Evolutionary conservation across 2,888 invertebrate genomes (phyloP).

Genomic region (Onthophagus sagittarius): DNA sequence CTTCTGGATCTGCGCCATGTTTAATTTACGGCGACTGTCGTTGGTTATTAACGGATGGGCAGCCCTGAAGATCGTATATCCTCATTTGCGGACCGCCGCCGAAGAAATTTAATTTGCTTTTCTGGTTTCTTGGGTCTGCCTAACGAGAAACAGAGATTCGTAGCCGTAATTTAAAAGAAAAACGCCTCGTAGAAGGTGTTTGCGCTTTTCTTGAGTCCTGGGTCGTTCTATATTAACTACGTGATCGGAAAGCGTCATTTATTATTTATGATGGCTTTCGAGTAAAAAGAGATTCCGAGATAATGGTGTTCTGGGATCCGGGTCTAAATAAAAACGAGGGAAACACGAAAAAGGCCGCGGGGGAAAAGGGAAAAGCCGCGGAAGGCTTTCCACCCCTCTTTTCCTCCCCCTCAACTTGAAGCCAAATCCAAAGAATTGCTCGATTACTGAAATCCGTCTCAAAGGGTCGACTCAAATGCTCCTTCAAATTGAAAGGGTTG

Average conservation of each 20-base stretch:
- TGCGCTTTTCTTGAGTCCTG: not conserved
- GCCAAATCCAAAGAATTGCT: constrained; percentile 12
- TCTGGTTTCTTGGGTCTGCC: not conserved
- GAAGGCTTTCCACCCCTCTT: not conserved
- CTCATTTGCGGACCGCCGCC: constrained; percentile 1
- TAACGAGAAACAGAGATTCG: not conserved
- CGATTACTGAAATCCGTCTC: constrained; percentile 12
- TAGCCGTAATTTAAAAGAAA: not conserved
- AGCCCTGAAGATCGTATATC: constrained; percentile 4
- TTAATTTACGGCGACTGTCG: constrained; percentile 10
- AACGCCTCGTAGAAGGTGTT: not conserved
- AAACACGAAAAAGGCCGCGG: not conserved
- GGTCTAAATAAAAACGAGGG: constrained; percentile 12
- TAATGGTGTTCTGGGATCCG: constrained; percentile 11
- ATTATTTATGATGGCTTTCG: constrained; percentile 9
- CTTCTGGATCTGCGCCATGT: not conserved
- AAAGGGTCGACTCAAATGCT: constrained; percentile 1
- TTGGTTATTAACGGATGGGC: constrained; percentile 8
- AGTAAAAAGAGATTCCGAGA: constrained; percentile 12
- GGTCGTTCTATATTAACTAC: not conserved
- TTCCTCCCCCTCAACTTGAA: not conserved
- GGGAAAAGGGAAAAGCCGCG: not conserved
- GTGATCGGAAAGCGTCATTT: constrained; percentile 13
- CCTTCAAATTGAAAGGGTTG: constrained; percentile 11
- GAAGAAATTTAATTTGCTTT: constrained; percentile 15